phyloP scores from a whole-genome alignment of 2,888 invertebrate genomes.

The Gasteruption jaculator region DNA sequence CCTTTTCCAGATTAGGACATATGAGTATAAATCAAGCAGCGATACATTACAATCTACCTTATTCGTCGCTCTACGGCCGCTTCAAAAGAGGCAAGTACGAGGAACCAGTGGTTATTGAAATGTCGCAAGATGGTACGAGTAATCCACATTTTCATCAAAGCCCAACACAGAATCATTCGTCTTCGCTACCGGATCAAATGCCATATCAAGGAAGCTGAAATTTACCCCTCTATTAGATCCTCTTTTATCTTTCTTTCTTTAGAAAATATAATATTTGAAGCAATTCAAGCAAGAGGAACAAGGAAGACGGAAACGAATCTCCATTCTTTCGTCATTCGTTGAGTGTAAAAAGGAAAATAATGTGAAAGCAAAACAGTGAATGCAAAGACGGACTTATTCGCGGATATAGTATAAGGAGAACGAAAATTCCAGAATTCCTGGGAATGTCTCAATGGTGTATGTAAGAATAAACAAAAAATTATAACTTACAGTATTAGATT shows the following conservation, averaged over 20 bases:
- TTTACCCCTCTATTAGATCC: slow-evolving; percentile 48
- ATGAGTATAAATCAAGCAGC: slow-evolving; percentile 94
- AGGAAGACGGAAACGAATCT: no score
- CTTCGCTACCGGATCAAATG: slow-evolving; percentile 50
- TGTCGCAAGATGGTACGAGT: slow-evolving; percentile 49
- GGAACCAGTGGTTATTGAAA: slow-evolving; percentile 46
- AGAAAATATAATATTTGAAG: slow-evolving; percentile 8
- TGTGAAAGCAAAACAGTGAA: slow-evolving; percentile 2
- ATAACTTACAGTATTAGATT: no score
- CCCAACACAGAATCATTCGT: slow-evolving; percentile 48
- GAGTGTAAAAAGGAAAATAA: slow-evolving; percentile 15
- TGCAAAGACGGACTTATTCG: no score
- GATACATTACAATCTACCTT: slow-evolving; percentile 86
- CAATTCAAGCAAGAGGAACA: slow-evolving; percentile 2
- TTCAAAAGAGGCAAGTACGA: slow-evolving; percentile 86
- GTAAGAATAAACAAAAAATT: no score
- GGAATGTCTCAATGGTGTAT: no score
- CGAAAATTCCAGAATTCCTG: no score
- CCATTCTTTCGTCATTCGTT: no score
- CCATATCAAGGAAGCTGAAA: slow-evolving; percentile 52
- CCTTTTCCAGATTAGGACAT: slow-evolving; percentile 68
- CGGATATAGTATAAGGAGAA: no score
- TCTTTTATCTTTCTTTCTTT: slow-evolving; percentile 21
- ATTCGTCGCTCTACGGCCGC: slow-evolving; percentile 83
- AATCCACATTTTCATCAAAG: slow-evolving; percentile 49